These are phyloP conservation scores for Pherbina coryleti DNA, from an alignment of 2,888 invertebrate species.

Conservation along the genomic window DNA sequence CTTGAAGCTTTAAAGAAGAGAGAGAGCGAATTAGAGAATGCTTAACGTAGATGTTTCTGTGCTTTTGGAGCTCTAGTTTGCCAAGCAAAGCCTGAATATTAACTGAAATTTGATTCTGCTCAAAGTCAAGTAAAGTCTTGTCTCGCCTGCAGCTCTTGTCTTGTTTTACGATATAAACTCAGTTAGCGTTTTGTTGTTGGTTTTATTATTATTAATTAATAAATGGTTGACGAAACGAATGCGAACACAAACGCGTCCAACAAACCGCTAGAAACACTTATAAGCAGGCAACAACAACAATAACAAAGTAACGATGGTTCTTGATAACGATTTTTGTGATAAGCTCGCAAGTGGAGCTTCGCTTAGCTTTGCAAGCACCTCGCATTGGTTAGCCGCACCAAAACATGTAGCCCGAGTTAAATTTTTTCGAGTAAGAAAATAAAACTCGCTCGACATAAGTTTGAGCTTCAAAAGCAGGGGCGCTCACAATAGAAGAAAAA, in stretches of 20 bases:
- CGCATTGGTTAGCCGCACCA: constrained; percentile 15
- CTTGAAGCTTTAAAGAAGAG: constrained; percentile 58
- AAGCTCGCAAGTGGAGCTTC: constrained; percentile 41
- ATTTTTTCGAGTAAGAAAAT: background rate
- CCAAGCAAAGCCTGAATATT: constrained; percentile 25
- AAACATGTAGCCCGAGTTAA: constrained; percentile 27
- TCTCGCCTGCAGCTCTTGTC: background rate
- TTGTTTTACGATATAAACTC: constrained; percentile 24
- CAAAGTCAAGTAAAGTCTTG: constrained; percentile 7
- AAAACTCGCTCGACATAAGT: background rate
- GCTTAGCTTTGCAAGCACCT: constrained; percentile 38
- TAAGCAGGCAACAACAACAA: constrained; percentile 21
- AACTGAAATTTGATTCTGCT: constrained; percentile 30
- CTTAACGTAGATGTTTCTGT: background rate
- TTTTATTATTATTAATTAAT: constrained; percentile 45
- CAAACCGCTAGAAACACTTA: constrained; percentile 24
- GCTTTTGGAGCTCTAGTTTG: background rate
- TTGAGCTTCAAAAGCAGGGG: constrained; percentile 37
- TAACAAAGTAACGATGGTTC: constrained; percentile 22
- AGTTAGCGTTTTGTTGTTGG: constrained; percentile 15
- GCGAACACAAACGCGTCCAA: constrained; percentile 19
- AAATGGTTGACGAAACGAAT: constrained; percentile 39
- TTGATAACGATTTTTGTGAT: constrained; percentile 41
- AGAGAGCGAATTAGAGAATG: background rate
- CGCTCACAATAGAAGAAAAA: background rate